Evolutionary conservation across 2,113 vertebrate genomes (phyloP).

Genomic region (Epinephelus moara): DNA sequence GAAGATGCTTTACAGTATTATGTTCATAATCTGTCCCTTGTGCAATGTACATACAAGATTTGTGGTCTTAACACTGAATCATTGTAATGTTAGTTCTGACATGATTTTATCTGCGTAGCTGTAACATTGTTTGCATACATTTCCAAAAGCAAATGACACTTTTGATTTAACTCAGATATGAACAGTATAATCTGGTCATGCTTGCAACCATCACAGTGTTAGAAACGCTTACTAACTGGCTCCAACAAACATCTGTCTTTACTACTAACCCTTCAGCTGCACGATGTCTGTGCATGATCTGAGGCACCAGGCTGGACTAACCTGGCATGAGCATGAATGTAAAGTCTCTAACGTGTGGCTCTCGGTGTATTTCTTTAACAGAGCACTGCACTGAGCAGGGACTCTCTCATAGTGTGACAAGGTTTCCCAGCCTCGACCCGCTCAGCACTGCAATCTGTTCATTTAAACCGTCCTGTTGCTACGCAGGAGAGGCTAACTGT

Average conservation of each 20-base stretch:
- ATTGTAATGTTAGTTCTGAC: slow-evolving; percentile 4
- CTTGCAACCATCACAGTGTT: slow-evolving; percentile 22
- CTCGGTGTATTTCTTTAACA: slow-evolving; percentile 83
- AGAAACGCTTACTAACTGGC: not conserved
- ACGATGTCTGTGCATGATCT: slow-evolving; percentile 7
- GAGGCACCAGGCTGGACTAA: slow-evolving; percentile 49
- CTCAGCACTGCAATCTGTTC: slow-evolving; percentile 44
- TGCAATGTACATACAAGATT: slow-evolving; percentile 24
- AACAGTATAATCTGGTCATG: not conserved
- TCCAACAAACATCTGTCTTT: not conserved
- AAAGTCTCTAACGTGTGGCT: slow-evolving; percentile 77
- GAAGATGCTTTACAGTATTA: slow-evolving; percentile 33
- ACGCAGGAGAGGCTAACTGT: slow-evolving; percentile 50
- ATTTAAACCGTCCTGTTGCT: slow-evolving; percentile 60
- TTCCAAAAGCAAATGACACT: not conserved
- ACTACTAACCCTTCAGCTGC: slow-evolving; percentile 46
- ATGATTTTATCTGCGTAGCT: not conserved
- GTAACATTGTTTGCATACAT: not conserved
- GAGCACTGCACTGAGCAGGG: slow-evolving; percentile 85
- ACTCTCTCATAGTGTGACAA: slow-evolving; percentile 84
- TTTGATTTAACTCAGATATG: not conserved
- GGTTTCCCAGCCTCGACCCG: slow-evolving; percentile 43
- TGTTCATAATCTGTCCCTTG: slow-evolving; percentile 17
- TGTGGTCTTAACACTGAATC: slow-evolving; percentile 49
- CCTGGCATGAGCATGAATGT: slow-evolving; percentile 54